Evolutionary conservation across 2,888 invertebrate genomes (phyloP).

Genomic region (Tetanocera ferruginea): DNA sequence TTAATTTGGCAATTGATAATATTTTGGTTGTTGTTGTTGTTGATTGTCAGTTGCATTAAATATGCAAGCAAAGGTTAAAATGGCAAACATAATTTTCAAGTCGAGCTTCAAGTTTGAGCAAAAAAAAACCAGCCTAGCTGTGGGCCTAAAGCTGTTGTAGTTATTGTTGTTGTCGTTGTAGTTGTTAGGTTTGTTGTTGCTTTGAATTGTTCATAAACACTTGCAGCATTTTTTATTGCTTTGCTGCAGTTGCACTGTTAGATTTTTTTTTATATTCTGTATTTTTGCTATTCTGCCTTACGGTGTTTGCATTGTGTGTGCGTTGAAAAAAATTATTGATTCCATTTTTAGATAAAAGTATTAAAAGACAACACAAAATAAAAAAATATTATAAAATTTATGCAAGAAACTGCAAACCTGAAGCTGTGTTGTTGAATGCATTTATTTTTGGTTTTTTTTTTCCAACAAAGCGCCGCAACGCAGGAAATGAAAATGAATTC

Average conservation of each 20-base stretch:
- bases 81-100: slow-evolving; percentile 38
- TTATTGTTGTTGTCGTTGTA: slow-evolving; percentile 8
- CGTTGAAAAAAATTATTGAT: slow-evolving; percentile 18
- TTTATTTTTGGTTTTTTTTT: not conserved
- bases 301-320: slow-evolving; percentile 8
- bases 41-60: slow-evolving; percentile 21
- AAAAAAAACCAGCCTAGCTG: not conserved
- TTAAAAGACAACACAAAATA: not conserved
- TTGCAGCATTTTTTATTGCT: slow-evolving; percentile 3
- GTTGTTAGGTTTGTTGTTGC: not conserved
- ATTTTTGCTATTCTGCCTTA: not conserved
- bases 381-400: not conserved
- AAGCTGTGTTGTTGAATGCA: not conserved
- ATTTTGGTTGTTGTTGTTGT: slow-evolving; percentile 17
- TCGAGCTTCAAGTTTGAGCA: not conserved
- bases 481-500: slow-evolving; percentile 50
- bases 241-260: not conserved
- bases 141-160: slow-evolving; percentile 2
- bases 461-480: not conserved
- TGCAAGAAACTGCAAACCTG: not conserved
- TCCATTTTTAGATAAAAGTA: not conserved
- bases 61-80: slow-evolving; percentile 40
- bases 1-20: not conserved
- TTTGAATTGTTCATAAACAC: slow-evolving; percentile 24
- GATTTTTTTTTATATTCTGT: not conserved